Percentiles rank a stretch among this genome's conserved stretches.
These are phyloP conservation scores for Pedicia rivosa DNA, from an alignment of 2,888 invertebrate genomes.

Conservation along the genomic window DNA sequence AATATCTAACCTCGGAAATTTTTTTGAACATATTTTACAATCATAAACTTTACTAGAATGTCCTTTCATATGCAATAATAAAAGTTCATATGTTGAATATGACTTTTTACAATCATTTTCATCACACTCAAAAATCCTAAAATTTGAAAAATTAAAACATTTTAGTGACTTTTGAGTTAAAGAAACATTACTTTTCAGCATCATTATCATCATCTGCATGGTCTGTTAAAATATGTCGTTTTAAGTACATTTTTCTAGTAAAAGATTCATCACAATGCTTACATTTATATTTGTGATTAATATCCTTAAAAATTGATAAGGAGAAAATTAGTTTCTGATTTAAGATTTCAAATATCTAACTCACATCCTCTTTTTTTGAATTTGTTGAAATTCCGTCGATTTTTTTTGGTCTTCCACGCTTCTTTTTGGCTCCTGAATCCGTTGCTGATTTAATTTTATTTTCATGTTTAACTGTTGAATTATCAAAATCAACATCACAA, in stretches of 20 bases:
- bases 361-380: conserved; percentile 5
- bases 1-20: conserved; percentile 7
- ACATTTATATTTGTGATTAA: conserved; percentile 4
- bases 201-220: not conserved
- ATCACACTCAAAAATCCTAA: conserved; percentile 6
- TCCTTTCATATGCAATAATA: not conserved
- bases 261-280: not conserved
- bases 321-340: no score
- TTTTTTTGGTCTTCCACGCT: not conserved
- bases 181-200: not conserved
- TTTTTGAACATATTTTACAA: conserved; percentile 9
- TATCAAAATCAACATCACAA: no score
- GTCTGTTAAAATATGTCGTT: not conserved
- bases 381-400: not conserved
- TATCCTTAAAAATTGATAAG: no score
- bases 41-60: conserved; percentile 5
- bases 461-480: no score
- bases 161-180: not conserved
- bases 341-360: no score
- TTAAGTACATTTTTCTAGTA: not conserved
- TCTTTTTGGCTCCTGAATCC: no score
- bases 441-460: no score
- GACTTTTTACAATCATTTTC: conserved; percentile 9
- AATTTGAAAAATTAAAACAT: not conserved
- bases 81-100: not conserved